Evolutionary conservation across 2,113 vertebrate species (phyloP).

Genomic region (Pipra filicauda): DNA sequence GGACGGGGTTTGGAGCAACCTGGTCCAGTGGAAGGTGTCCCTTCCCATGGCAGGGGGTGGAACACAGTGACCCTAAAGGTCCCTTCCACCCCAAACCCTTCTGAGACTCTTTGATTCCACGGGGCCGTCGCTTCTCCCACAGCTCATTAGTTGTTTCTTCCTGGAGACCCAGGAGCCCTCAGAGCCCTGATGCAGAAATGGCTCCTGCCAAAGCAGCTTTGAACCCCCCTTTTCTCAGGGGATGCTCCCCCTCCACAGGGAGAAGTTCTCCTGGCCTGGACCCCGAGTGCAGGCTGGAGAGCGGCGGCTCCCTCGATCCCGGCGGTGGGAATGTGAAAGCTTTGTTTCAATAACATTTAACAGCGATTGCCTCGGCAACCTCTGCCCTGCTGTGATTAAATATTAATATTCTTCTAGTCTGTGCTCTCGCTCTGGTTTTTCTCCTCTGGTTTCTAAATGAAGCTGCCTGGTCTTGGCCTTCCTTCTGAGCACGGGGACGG

Average conservation of each 20-base stretch:
- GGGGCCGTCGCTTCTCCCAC: not conserved
- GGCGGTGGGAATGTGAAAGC: not conserved
- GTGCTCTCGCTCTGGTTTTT: not conserved
- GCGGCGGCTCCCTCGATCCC: not conserved
- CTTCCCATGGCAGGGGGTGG: not conserved
- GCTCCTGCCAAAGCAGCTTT: not conserved
- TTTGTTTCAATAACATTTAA: constrained; percentile 68
- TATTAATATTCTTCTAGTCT: constrained; percentile 51
- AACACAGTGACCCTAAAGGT: not conserved
- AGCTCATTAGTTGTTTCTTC: not conserved
- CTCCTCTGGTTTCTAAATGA: not conserved
- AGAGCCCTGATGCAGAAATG: not conserved
- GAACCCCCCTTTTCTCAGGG: not conserved
- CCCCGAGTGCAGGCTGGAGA: not conserved
- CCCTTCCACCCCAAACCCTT: not conserved
- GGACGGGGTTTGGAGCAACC: not conserved
- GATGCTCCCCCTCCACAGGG: not conserved
- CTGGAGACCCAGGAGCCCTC: not conserved
- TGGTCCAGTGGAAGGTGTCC: not conserved
- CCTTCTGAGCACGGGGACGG: not conserved
- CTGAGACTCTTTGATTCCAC: not conserved
- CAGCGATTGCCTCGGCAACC: constrained; percentile 34
- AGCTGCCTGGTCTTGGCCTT: not conserved
- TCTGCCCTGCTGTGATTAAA: constrained; percentile 52
- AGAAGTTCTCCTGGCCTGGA: not conserved